Evolutionary conservation across 2,113 vertebrate genomes (phyloP), one percentile per base, ranked within the genome.

Genomic region (Pedetes capensis): DNA sequence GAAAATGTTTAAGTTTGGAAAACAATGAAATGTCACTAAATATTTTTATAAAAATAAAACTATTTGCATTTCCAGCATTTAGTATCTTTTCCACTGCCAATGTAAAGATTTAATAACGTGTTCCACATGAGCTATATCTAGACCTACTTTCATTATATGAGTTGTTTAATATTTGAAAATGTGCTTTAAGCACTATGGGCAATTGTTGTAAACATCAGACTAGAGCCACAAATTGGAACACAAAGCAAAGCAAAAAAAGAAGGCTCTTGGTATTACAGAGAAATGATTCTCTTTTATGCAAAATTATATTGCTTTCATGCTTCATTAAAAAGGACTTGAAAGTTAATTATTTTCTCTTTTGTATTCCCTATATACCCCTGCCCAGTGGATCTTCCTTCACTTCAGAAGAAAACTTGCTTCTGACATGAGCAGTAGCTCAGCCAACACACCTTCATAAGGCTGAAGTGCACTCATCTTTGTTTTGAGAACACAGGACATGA

Each of bases 41-140:
- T 92, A 89, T 39, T 72, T 81, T 22, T n/a, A 79, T n/a, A 69
- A 79, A 89, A 93, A 83, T 80, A 74, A 83, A 76, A 83, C 42
- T 16, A 25, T 91, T 66, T 76, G 8, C 53, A 39, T 93, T 85
- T 90, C 13, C 59, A 55, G 11, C 42, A 66, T 34, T 42, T 8
- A 44, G 27, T 29, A 75, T 71, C 13, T 76, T 63, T 69, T 90
- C 84, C 47, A 27, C 61, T 85, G 64, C 18, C 32, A 86, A 55
- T 17, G 4, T 49, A 32, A 90, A 83, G 55, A 69, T 71, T 80
- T 63, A 83, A 9, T 69, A 85, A 47, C 16, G 16, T n/a, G 18
- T 0, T 61, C 42, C 18, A 32, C 29, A 16, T 9, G 0, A 47
- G 17, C 61, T 71, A 39, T 66, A 4, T 66, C 12, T 57, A 47